Conservation (phyloP, 2,888 invertebrate species). For the Diploptera punctata region DNA sequence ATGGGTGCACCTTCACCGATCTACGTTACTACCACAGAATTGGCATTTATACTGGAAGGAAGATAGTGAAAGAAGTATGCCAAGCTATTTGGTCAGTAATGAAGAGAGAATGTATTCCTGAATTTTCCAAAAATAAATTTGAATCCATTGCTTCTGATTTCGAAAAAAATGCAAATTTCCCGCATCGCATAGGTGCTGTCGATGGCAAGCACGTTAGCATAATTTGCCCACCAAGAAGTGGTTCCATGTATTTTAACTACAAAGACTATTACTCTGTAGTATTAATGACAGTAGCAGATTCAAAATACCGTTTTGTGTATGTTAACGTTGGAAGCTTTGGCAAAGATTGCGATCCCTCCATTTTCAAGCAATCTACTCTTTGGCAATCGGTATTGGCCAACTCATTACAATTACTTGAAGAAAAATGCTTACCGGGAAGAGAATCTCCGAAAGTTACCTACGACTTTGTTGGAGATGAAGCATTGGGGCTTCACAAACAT, state of each 20-base stretch:
- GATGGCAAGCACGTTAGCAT: slow-evolving; percentile 46
- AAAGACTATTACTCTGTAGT: neutral
- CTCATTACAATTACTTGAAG: neutral
- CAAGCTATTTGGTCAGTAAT: slow-evolving; percentile 43
- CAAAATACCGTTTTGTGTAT: neutral
- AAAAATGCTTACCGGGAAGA: neutral
- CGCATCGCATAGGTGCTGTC: slow-evolving; percentile 46
- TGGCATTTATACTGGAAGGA: slow-evolving; percentile 44
- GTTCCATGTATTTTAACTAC: slow-evolving; percentile 45
- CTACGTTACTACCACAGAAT: slow-evolving; percentile 44
- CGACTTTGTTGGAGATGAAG: slow-evolving; percentile 36
- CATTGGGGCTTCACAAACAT: slow-evolving; percentile 35
- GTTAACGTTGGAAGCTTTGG: neutral
- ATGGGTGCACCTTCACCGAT: slow-evolving; percentile 45
- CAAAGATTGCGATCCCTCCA: neutral
- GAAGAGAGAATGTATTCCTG: slow-evolving; percentile 44
- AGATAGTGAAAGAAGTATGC: slow-evolving; percentile 44
- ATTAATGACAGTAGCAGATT: neutral
- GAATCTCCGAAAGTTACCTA: neutral
- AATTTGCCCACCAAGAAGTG: slow-evolving; percentile 42
- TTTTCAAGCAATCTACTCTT: neutral
- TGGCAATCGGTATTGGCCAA: neutral
- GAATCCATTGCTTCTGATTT: slow-evolving; percentile 44
- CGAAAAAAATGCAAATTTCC: slow-evolving; percentile 45
- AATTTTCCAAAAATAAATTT: slow-evolving; percentile 37